Conservation (phyloP, 1,140 invertebrate species). For the Cydia fagiglandana region DNA sequence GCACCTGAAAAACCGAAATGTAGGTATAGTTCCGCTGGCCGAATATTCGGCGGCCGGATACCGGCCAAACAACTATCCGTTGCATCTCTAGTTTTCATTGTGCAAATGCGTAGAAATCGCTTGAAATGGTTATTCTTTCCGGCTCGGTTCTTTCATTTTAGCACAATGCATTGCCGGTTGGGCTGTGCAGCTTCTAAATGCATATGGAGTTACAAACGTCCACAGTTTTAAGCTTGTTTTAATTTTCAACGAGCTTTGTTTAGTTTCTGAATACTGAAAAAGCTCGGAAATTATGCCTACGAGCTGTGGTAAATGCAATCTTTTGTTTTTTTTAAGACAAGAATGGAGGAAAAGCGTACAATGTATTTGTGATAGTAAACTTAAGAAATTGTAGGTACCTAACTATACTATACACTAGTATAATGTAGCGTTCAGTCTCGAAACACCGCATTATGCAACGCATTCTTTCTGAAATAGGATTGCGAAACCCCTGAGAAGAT, state of each 20-base stretch:
- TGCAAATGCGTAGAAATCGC: constrained; percentile 16
- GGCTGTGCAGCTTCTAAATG: constrained; percentile 16
- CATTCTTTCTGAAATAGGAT: too few relatives aligned
- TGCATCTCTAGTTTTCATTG: constrained; percentile 12
- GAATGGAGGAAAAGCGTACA: neutral
- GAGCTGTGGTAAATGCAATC: neutral
- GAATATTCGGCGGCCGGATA: too few relatives aligned
- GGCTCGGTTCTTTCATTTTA: constrained; percentile 21
- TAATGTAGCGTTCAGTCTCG: neutral
- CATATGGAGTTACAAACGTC: constrained; percentile 28
- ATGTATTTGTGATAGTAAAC: neutral
- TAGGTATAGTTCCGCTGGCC: too few relatives aligned
- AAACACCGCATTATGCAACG: too few relatives aligned
- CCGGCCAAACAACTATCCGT: too few relatives aligned
- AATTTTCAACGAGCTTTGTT: constrained; percentile 31
- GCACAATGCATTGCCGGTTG: constrained; percentile 16
- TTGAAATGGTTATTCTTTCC: constrained; percentile 27
- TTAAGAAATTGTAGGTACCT: neutral
- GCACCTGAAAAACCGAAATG: too few relatives aligned
- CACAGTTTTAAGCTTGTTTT: constrained; percentile 30
- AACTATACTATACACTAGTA: neutral
- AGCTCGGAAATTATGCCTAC: constrained; percentile 12
- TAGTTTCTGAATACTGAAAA: constrained; percentile 4
- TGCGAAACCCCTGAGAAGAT: too few relatives aligned
- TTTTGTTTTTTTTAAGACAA: constrained; percentile 26